Evolutionary conservation across 1,140 invertebrate species (phyloP).

Genomic region (Chironomus striatipennis): DNA sequence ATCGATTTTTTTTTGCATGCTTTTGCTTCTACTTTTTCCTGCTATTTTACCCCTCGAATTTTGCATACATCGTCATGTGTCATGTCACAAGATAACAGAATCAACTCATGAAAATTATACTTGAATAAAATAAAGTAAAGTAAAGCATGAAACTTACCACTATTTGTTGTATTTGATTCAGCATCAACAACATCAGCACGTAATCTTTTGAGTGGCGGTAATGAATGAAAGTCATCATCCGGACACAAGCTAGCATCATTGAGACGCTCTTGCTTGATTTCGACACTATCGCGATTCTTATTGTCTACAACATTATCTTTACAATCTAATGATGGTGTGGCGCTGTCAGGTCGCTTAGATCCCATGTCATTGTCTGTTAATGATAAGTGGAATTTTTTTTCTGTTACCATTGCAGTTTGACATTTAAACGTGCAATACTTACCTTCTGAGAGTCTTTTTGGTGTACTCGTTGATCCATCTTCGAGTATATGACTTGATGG

Average conservation of each 20-base stretch:
- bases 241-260: constrained; percentile 51
- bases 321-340: constrained; percentile 14
- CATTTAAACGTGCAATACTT: constrained; percentile 28
- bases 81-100: not conserved
- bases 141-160: constrained; percentile 62
- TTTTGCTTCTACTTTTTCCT: not conserved
- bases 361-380: not conserved
- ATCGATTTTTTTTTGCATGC: not conserved
- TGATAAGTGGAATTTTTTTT: not conserved
- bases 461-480: constrained; percentile 57
- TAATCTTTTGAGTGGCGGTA: constrained; percentile 52
- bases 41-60: not conserved
- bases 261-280: constrained; percentile 61
- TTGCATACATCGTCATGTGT: not conserved
- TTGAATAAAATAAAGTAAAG: constrained; percentile 16
- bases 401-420: not conserved
- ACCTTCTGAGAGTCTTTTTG: constrained; percentile 55
- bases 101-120: not conserved
- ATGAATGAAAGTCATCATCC: constrained; percentile 40
- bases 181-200: constrained; percentile 74
- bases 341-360: not conserved
- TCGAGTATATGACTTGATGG: constrained; percentile 53
- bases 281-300: constrained; percentile 31
- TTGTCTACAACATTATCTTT: constrained; percentile 7
- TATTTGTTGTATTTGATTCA: constrained; percentile 79